A percentile compares a stretch with the other conserved stretches of the same genome.
Conservation (phyloP, 1,140 invertebrate species). For the Galendromus occidentalis region DNA sequence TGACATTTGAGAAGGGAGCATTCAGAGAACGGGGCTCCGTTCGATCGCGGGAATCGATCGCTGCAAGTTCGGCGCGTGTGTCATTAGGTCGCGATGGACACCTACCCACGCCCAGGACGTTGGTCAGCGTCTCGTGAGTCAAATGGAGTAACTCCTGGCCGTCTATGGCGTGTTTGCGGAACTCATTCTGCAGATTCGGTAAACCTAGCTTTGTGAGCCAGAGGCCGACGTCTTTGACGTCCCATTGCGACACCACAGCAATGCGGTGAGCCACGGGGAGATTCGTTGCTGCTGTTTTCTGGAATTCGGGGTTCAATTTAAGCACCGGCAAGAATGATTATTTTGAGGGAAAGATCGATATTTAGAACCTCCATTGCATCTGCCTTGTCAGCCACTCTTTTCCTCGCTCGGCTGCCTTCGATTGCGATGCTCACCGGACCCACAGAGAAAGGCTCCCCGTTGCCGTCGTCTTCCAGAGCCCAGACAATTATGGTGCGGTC, state of each 20-base stretch:
- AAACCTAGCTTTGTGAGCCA: conserved; percentile 42
- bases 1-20: neutral
- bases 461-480: conserved; percentile 30
- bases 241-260: conserved; percentile 36
- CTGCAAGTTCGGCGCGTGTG: too few relatives aligned
- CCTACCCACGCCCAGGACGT: conserved; percentile 34
- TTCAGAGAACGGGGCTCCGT: too few relatives aligned
- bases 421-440: too few relatives aligned
- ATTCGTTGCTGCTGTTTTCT: conserved; percentile 32
- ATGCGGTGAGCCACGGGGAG: conserved; percentile 33
- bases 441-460: too few relatives aligned
- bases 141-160: conserved; percentile 38
- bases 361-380: too few relatives aligned
- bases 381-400: too few relatives aligned
- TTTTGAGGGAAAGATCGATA: too few relatives aligned
- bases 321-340: too few relatives aligned
- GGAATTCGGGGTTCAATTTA: too few relatives aligned
- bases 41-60: too few relatives aligned
- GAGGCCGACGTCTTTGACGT: conserved; percentile 36
- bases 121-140: conserved; percentile 33
- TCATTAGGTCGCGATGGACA: too few relatives aligned
- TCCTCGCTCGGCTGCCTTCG: too few relatives aligned
- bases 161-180: conserved; percentile 33
- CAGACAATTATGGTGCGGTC: conserved; percentile 47
- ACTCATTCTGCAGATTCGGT: conserved; percentile 30